These are phyloP conservation scores for Xylocampa areola DNA, from an alignment of 2,888 invertebrate genomes.

Conservation along the genomic window DNA sequence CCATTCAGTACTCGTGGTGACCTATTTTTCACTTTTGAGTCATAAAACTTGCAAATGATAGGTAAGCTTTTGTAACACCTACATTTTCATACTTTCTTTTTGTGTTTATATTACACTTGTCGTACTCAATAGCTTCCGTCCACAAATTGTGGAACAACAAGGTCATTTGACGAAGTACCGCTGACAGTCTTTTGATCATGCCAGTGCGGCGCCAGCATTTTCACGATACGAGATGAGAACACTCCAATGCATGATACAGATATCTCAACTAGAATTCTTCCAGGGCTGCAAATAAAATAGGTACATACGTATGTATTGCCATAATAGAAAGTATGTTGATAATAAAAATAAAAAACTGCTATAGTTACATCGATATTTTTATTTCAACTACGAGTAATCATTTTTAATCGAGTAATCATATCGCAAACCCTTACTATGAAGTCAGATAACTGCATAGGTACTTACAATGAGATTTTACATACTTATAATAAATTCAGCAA, in stretches of 20 bases:
- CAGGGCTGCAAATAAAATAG: too few species aligned
- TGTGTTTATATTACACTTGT: background rate
- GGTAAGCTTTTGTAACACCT: background rate
- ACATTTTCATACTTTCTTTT: background rate
- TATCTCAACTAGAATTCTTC: conserved; percentile 18
- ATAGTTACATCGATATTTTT: too few species aligned
- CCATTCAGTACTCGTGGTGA: conserved; percentile 2
- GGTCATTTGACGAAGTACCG: conserved; percentile 14
- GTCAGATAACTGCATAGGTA: background rate
- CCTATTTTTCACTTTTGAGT: conserved; percentile 19
- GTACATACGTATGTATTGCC: too few species aligned
- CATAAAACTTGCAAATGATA: conserved; percentile 11
- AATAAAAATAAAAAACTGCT: too few species aligned
- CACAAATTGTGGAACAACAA: conserved; percentile 13
- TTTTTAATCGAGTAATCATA: too few species aligned
- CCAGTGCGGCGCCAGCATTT: conserved; percentile 44
- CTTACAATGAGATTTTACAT: too few species aligned
- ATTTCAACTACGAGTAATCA: too few species aligned
- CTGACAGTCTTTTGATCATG: conserved; percentile 57
- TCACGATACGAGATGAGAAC: conserved; percentile 33
- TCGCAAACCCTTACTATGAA: too few species aligned
- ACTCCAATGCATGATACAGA: conserved; percentile 47
- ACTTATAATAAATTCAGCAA: too few species aligned
- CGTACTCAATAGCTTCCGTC: conserved; percentile 5
- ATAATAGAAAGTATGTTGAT: too few species aligned